Evolutionary conservation across 2,113 vertebrate genomes (phyloP).

Genomic region (Urocitellus parryii): DNA sequence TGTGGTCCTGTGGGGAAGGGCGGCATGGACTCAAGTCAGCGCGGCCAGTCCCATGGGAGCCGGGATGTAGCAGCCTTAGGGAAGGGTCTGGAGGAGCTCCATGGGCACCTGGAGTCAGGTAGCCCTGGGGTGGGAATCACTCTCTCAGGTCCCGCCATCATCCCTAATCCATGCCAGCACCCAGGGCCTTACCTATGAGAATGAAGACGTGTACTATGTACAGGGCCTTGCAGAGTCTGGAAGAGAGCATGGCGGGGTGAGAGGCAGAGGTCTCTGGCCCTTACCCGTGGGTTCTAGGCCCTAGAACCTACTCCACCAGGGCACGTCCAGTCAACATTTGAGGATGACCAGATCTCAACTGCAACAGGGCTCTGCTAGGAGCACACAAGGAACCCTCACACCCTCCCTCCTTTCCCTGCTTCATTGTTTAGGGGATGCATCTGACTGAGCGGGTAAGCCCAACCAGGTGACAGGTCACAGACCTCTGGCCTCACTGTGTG

Average conservation of each 20-base stretch:
- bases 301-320: no score
- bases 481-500: not conserved
- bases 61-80: not conserved
- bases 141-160: no score
- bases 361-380: not conserved
- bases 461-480: not conserved
- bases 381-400: not conserved
- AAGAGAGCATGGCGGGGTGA: not conserved
- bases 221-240: conserved; percentile 54
- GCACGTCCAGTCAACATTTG: not conserved
- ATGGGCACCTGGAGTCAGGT: not conserved
- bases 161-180: not conserved
- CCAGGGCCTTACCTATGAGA: conserved; percentile 54
- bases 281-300: not conserved
- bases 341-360: not conserved
- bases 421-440: no score
- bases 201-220: not conserved
- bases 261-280: not conserved
- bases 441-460: not conserved
- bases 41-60: not conserved
- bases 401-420: not conserved
- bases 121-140: not conserved
- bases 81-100: not conserved
- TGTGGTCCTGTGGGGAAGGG: not conserved
- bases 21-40: not conserved